Conservation (phyloP, 2,888 invertebrate species). For the Ceriagrion tenellum region DNA sequence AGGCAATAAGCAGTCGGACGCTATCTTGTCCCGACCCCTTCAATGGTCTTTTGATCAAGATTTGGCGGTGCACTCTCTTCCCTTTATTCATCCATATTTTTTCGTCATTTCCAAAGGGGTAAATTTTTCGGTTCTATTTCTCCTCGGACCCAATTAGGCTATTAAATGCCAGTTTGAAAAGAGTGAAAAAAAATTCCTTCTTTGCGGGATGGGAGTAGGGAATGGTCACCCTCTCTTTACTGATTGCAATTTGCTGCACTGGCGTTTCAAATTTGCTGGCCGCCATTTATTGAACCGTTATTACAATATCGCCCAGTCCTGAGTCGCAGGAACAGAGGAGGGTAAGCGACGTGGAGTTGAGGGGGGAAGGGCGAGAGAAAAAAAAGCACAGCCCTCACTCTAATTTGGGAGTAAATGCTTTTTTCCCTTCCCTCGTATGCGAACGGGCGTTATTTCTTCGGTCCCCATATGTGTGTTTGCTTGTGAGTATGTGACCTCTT, state of each 20-base stretch:
- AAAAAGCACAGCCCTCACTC: not conserved
- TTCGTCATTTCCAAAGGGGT: slow-evolving; percentile 7
- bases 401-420: not conserved
- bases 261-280: slow-evolving; percentile 58
- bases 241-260: slow-evolving; percentile 66
- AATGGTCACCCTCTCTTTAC: slow-evolving; percentile 19
- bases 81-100: not conserved
- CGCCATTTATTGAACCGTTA: slow-evolving; percentile 58
- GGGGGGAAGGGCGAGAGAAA: not conserved
- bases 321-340: not conserved
- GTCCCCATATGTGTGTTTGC: not conserved
- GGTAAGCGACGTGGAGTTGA: not conserved
- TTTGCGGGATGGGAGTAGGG: not conserved
- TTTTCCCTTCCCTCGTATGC: not conserved
- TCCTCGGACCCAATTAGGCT: slow-evolving; percentile 31
- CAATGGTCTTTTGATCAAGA: slow-evolving; percentile 43
- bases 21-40: slow-evolving; percentile 10
- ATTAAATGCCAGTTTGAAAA: slow-evolving; percentile 29
- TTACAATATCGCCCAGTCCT: slow-evolving; percentile 36
- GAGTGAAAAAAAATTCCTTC: not conserved
- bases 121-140: slow-evolving; percentile 45
- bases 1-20: slow-evolving; percentile 1
- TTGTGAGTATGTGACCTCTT: slow-evolving; percentile 14
- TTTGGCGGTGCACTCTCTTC: slow-evolving; percentile 14
- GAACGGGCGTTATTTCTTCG: slow-evolving; percentile 26